Conservation (phyloP, 2,888 invertebrate species). For the Euplexia lucipara region DNA sequence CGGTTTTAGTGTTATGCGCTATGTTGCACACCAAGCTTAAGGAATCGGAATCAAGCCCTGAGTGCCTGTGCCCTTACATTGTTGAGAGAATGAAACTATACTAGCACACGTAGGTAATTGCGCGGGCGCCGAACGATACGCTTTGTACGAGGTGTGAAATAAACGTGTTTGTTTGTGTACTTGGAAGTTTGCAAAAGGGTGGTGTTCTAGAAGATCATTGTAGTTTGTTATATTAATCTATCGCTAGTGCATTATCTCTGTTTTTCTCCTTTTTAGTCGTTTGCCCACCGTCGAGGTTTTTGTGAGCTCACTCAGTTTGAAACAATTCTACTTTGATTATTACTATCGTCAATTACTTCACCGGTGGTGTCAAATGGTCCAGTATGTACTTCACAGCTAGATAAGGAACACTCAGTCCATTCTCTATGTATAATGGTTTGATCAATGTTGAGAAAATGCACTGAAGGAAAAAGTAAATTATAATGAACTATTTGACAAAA, state of each 20-base stretch:
- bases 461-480: too few relatives aligned
- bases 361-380: too few relatives aligned
- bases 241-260: neutral
- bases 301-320: neutral
- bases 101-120: constrained; percentile 8
- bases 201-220: neutral
- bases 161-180: constrained; percentile 9
- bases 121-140: constrained; percentile 5
- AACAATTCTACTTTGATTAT: too few relatives aligned
- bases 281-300: neutral
- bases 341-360: too few relatives aligned
- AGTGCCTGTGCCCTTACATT: constrained; percentile 46
- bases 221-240: neutral
- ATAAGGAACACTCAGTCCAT: too few relatives aligned
- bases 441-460: too few relatives aligned
- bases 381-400: too few relatives aligned
- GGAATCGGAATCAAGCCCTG: constrained; percentile 68
- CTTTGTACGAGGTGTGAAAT: constrained; percentile 29
- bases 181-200: neutral
- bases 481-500: too few relatives aligned
- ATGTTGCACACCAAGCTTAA: constrained; percentile 79
- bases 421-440: too few relatives aligned
- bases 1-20: constrained; percentile 78
- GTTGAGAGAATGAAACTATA: constrained; percentile 36
- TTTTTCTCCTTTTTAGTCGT: neutral